These are phyloP conservation scores for Trypoxylus dichotomus DNA, from an alignment of 1,140 invertebrate genomes.

Conservation along the genomic window DNA sequence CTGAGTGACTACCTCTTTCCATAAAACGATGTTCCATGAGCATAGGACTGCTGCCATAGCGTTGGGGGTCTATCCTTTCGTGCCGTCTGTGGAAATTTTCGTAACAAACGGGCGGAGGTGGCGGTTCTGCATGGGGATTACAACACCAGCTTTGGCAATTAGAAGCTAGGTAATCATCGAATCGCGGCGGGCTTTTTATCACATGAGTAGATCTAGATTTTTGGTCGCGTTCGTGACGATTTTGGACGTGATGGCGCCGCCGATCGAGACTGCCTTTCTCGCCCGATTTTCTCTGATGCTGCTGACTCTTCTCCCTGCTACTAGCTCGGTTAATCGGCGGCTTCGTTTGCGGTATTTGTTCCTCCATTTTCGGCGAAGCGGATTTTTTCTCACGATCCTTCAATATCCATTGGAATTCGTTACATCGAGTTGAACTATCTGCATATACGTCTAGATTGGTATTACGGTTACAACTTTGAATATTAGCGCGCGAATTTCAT, in stretches of 20 bases:
- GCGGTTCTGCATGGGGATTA: conserved; percentile 50
- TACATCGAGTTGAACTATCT: conserved; percentile 58
- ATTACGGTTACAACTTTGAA: neutral
- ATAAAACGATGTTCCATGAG: conserved; percentile 46
- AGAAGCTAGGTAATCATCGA: conserved; percentile 53
- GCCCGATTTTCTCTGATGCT: conserved; percentile 38
- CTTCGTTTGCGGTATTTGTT: conserved; percentile 47
- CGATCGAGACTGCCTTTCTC: conserved; percentile 58
- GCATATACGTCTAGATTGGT: neutral
- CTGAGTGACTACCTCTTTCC: conserved; percentile 50
- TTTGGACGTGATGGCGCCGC: conserved; percentile 52
- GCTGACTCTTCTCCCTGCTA: conserved; percentile 41
- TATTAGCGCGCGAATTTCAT: neutral
- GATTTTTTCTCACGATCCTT: conserved; percentile 41
- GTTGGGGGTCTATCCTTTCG: conserved; percentile 52
- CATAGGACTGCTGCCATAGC: conserved; percentile 54
- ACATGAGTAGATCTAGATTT: conserved; percentile 61
- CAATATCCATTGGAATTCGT: conserved; percentile 63
- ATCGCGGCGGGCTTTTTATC: conserved; percentile 48
- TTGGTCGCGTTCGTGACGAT: conserved; percentile 57
- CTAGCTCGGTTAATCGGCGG: conserved; percentile 48
- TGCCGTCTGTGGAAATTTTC: conserved; percentile 52
- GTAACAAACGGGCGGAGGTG: conserved; percentile 46
- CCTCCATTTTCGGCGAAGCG: conserved; percentile 43
- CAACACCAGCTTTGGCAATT: conserved; percentile 54